Conservation (phyloP, 2,113 vertebrate species). For the Semnornis frantzii region DNA sequence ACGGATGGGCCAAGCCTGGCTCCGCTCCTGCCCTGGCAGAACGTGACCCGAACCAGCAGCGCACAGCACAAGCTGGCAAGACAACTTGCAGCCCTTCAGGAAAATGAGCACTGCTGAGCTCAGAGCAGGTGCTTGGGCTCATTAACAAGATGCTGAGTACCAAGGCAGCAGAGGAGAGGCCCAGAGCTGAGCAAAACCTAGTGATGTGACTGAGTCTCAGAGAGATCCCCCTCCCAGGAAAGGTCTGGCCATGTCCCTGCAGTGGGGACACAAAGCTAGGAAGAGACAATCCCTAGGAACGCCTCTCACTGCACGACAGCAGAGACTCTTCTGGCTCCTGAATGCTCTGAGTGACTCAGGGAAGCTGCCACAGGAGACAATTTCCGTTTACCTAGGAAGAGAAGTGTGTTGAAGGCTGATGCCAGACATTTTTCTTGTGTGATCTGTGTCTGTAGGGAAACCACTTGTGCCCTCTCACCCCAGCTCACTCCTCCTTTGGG, state of each 20-base stretch:
- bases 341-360: not conserved
- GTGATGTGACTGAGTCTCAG: not conserved
- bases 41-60: slow-evolving; percentile 9
- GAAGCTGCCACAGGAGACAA: not conserved
- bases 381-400: not conserved
- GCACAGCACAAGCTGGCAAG: slow-evolving; percentile 34
- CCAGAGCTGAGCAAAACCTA: not conserved
- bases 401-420: not conserved
- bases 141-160: slow-evolving; percentile 8
- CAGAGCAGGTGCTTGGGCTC: slow-evolving; percentile 20
- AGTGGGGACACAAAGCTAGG: not conserved
- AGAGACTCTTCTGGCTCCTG: not conserved
- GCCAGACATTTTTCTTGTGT: not conserved
- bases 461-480: not conserved
- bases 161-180: not conserved
- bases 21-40: not conserved
- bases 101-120: not conserved
- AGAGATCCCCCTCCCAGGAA: fast-evolving
- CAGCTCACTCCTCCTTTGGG: not conserved
- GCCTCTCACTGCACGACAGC: not conserved
- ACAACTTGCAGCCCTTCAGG: not conserved
- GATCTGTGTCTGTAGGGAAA: fast-evolving
- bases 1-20: not conserved
- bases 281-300: not conserved
- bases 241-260: fast-evolving